Conservation (phyloP, 2,888 invertebrate species). For the Caradrina kadenii region DNA sequence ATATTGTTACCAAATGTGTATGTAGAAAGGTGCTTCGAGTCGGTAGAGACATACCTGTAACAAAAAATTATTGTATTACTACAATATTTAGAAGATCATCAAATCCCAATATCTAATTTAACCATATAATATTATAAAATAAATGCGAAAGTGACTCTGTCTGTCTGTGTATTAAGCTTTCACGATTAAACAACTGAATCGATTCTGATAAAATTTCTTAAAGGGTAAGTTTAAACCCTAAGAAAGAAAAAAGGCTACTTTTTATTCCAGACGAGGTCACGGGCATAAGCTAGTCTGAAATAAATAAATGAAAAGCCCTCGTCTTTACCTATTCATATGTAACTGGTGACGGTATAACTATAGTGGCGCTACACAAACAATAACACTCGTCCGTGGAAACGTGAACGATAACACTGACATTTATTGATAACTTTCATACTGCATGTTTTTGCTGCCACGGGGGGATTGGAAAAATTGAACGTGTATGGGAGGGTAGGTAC, state of each 20-base stretch:
- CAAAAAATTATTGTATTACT: not conserved
- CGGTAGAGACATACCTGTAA: constrained; percentile 29
- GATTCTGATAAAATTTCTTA: too few relatives aligned
- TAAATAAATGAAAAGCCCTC: not conserved
- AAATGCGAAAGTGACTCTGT: too few relatives aligned
- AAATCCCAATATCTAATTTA: too few relatives aligned
- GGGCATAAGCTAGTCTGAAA: not conserved
- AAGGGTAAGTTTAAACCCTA: too few relatives aligned
- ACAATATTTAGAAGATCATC: too few relatives aligned
- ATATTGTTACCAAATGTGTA: not conserved
- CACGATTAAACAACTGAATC: too few relatives aligned
- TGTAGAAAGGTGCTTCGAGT: not conserved
- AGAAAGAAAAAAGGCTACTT: too few relatives aligned
- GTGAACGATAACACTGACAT: constrained; percentile 33
- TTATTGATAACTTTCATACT: constrained; percentile 34
- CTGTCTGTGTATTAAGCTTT: too few relatives aligned
- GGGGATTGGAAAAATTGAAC: constrained; percentile 17
- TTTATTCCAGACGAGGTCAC: too few relatives aligned
- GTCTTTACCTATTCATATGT: not conserved
- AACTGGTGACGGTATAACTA: not conserved
- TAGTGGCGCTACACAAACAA: constrained; percentile 46
- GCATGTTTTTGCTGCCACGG: constrained; percentile 28
- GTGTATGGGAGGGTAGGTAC: not conserved
- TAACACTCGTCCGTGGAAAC: constrained; percentile 30
- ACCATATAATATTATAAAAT: too few relatives aligned